Evolutionary conservation across 2,113 vertebrate species (phyloP).

Genomic region (Trogon melanurus): DNA sequence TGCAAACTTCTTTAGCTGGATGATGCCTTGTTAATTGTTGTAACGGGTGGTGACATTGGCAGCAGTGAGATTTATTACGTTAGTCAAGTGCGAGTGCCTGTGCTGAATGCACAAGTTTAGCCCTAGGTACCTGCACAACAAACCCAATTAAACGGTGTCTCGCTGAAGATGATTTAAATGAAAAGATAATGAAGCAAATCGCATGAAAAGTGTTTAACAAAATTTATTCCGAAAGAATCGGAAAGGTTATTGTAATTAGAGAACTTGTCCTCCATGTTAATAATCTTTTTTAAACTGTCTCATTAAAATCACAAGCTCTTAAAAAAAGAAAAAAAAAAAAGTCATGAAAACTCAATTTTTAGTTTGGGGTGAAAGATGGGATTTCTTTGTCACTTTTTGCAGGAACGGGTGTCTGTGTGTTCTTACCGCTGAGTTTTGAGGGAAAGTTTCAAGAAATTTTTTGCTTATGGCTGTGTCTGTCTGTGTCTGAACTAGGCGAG

Average conservation of each 20-base stretch:
- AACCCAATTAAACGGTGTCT: conserved; percentile 67
- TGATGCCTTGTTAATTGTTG: conserved; percentile 64
- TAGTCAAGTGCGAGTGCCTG: conserved; percentile 42
- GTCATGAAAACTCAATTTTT: background rate
- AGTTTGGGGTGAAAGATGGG: background rate
- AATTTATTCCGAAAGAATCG: conserved; percentile 56
- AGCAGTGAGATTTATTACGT: conserved; percentile 61
- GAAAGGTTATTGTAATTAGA: conserved; percentile 64
- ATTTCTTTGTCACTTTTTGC: background rate
- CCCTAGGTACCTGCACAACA: conserved; percentile 44
- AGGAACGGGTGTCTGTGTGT: background rate
- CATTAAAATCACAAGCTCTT: background rate
- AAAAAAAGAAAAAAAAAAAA: background rate
- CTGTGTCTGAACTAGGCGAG: background rate
- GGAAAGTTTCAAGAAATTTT: background rate
- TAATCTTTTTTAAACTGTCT: conserved; percentile 8
- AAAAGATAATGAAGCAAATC: conserved; percentile 71
- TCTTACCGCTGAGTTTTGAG: background rate
- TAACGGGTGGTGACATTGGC: conserved; percentile 53
- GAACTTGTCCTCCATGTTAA: conserved; percentile 24
- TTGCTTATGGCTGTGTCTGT: background rate
- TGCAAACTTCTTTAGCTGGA: conserved; percentile 4
- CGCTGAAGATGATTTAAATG: conserved; percentile 67
- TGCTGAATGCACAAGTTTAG: conserved; percentile 58
- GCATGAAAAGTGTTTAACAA: conserved; percentile 52